These are phyloP conservation scores for Trachelus troglodyta DNA, from an alignment of 2,888 invertebrate species.

Conservation along the genomic window DNA sequence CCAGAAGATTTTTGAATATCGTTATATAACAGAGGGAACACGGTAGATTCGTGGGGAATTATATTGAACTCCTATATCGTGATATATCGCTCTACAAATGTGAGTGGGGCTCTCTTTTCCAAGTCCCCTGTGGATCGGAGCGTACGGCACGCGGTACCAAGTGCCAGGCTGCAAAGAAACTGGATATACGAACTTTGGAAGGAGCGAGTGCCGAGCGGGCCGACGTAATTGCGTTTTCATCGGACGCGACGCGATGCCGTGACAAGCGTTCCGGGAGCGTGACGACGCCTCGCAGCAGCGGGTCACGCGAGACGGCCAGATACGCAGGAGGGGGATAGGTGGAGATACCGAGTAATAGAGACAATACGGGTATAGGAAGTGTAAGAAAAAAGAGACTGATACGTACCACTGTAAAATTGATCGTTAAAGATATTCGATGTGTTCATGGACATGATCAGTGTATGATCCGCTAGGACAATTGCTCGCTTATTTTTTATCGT, in stretches of 20 bases:
- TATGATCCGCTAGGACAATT: constrained; percentile 49
- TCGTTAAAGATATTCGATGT: neutral
- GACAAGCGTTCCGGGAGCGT: constrained; percentile 4
- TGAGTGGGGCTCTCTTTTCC: neutral
- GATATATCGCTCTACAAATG: neutral
- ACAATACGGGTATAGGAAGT: neutral
- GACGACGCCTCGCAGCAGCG: neutral
- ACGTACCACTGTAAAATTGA: neutral
- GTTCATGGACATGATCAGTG: constrained; percentile 3
- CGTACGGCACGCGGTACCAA: neutral
- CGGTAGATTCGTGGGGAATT: neutral
- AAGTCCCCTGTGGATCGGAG: neutral
- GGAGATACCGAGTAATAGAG: constrained; percentile 17
- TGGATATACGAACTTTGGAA: neutral
- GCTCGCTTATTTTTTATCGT: constrained; percentile 61
- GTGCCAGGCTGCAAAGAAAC: neutral
- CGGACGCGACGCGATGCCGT: constrained; percentile 2
- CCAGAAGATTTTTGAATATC: neutral
- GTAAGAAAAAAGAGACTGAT: neutral
- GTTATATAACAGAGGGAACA: neutral
- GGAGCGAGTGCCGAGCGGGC: neutral
- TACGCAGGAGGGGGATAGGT: constrained; percentile 16
- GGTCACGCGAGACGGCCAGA: constrained; percentile 4
- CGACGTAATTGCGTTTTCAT: constrained; percentile 1
- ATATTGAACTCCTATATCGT: neutral